These are phyloP conservation scores for Lateolabrax maculatus DNA, from an alignment of 2,797 vertebrate species.

Conservation along the genomic window DNA sequence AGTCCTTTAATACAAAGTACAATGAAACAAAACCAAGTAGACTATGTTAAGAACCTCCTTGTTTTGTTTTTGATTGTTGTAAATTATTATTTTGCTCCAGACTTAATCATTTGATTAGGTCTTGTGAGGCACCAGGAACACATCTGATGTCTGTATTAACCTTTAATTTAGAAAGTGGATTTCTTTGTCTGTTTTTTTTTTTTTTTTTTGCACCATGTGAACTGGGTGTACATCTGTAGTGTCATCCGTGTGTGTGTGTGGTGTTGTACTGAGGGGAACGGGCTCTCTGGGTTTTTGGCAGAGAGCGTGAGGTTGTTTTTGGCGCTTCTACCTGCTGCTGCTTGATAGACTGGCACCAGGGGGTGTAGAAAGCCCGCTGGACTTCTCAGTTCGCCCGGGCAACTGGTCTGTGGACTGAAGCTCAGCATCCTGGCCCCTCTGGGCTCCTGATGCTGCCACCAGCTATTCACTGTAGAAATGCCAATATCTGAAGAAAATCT, in stretches of 20 bases:
- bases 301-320: conserved; percentile 50
- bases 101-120: conserved; percentile 66
- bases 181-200: conserved; percentile 45
- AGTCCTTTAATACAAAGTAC: conserved; percentile 73
- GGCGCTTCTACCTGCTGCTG: conserved; percentile 73
- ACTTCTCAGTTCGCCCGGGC: conserved; percentile 44
- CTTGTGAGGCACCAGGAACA: conserved; percentile 73
- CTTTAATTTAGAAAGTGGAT: conserved; percentile 79
- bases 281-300: conserved; percentile 50
- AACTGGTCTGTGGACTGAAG: conserved; percentile 61
- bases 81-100: conserved; percentile 86
- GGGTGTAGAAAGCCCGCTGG: conserved; percentile 50
- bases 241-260: conserved; percentile 41
- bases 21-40: conserved; percentile 75
- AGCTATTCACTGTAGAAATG: conserved; percentile 97
- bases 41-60: conserved; percentile 65
- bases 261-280: conserved; percentile 41
- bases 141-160: conserved; percentile 80
- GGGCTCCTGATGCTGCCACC: conserved; percentile 92
- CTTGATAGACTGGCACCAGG: conserved; percentile 75
- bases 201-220: conserved; percentile 64
- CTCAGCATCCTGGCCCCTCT: conserved; percentile 53
- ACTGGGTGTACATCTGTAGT: conserved; percentile 50
- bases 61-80: conserved; percentile 84
- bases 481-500: conserved; percentile 89